phyloP scores from a whole-genome alignment of 2,797 vertebrate genomes.

The Alauda arvensis region DNA sequence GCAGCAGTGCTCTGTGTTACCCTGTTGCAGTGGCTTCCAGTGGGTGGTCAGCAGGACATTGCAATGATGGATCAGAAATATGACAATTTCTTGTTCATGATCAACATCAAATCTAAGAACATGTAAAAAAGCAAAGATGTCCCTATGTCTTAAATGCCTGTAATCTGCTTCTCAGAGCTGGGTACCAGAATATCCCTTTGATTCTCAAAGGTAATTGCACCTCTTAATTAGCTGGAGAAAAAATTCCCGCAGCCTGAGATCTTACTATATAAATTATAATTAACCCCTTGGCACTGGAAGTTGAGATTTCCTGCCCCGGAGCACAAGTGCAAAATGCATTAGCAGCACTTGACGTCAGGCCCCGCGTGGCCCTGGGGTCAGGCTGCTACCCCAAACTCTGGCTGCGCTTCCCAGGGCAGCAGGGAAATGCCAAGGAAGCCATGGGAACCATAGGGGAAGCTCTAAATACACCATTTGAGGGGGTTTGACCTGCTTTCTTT shows the following conservation, averaged over 20 bases:
- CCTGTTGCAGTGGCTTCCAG: not conserved
- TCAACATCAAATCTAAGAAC: not conserved
- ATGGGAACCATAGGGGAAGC: not conserved
- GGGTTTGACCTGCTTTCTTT: not conserved
- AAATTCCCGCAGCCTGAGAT: not conserved
- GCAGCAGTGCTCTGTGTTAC: not conserved
- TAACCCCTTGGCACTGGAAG: slow-evolving; percentile 62
- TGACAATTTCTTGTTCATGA: not conserved
- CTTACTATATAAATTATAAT: slow-evolving; percentile 61
- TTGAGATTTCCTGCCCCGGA: slow-evolving; percentile 56
- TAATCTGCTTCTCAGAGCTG: slow-evolving; percentile 12
- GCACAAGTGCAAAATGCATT: slow-evolving; percentile 53
- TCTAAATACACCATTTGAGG: not conserved
- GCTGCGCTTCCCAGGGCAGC: not conserved
- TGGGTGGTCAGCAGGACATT: not conserved
- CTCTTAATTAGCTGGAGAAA: slow-evolving; percentile 46
- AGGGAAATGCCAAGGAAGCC: not conserved
- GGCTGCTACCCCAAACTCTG: not conserved
- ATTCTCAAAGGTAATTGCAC: slow-evolving; percentile 52
- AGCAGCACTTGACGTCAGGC: slow-evolving; percentile 41
- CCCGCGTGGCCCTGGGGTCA: not conserved
- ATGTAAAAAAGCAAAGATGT: not conserved
- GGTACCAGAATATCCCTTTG: slow-evolving; percentile 40
- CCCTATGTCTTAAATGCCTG: not conserved
- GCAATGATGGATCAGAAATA: not conserved